Evolutionary conservation across 2,797 vertebrate genomes (phyloP), one percentile per base, ranked within the genome.

Genomic region (Sylvilagus floridanus): DNA sequence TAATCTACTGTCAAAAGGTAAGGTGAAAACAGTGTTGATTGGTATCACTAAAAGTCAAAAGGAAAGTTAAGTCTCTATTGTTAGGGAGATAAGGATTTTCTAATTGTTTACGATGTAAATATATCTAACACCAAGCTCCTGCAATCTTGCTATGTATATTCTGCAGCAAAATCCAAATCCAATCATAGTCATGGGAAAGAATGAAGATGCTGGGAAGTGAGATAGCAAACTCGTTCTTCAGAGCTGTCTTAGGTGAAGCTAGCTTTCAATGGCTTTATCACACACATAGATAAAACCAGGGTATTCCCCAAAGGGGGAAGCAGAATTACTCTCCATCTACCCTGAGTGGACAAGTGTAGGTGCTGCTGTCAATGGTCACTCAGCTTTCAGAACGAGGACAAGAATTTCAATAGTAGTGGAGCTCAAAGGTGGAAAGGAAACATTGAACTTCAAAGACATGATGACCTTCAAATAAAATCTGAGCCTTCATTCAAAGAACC

Each of bases 251-350:
- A 96, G 97, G 88, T 92, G 89, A 95, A 96, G 69, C 3, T 93
- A 76, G 77, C 42, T 96, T 98, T 98, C 68, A 97, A 95, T 4
- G 52, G 42, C 95, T 96, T 98, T 97, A 16, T 16, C 98, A 96
- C 91, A 97, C 60, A 90, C 71, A 60, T 42, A 93, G 88, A 87
- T 95, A 88, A 98, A 95, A 96, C 88, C 5, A 89, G 96, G 42
- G 65, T 21, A 10, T 32, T 90, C 13, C 92, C 86, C 54, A 72
- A 87, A 87, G 57, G 3, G 52, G 65, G 92, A 89, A 90, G 60
- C 50, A 89, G 54, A 93, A 77, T 88, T 42, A 95, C 78, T 97
- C 92, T 95, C 78, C 72, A 91, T 30, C 47, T 42, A 28, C 37
- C 50, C 78, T 69, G 28, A 93, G 30, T 50, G 71, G 94, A 96